phyloP scores from a whole-genome alignment of 2,797 vertebrate genomes.

The Setipinna tenuifilis region DNA sequence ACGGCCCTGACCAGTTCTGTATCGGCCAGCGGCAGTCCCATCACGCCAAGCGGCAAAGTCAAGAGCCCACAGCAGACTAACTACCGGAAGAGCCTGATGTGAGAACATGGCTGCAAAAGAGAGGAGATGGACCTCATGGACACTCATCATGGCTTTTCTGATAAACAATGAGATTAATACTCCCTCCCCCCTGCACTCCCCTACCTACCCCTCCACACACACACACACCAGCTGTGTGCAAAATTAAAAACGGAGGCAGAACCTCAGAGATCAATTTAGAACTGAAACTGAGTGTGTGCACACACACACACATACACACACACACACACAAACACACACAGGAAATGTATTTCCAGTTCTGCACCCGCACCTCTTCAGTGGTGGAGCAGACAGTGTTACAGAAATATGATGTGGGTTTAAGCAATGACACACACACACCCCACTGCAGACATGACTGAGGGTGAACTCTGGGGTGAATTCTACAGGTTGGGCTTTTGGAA shows the following conservation, averaged over 20 bases:
- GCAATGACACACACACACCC: background rate
- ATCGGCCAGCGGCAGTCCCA: background rate
- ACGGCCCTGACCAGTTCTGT: background rate
- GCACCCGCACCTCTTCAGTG: background rate
- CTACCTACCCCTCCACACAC: background rate
- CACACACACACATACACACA: no score
- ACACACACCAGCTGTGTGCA: background rate
- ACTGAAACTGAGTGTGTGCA: background rate
- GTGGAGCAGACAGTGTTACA: background rate
- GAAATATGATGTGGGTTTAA: background rate
- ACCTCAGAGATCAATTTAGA: background rate
- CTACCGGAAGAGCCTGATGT: constrained; percentile 84
- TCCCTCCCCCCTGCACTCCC: background rate
- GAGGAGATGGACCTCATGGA: background rate
- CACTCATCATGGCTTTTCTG: background rate
- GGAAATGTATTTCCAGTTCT: background rate
- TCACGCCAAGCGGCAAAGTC: constrained; percentile 64
- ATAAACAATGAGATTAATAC: constrained; percentile 5
- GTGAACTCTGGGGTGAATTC: background rate
- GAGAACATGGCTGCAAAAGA: constrained; percentile 54
- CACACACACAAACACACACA: background rate
- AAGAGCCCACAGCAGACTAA: constrained; percentile 70
- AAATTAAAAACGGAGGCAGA: background rate
- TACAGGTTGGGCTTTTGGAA: background rate
- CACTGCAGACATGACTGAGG: background rate